Conservation (phyloP, 2,888 invertebrate genomes). For the Frankliniella fusca region DNA sequence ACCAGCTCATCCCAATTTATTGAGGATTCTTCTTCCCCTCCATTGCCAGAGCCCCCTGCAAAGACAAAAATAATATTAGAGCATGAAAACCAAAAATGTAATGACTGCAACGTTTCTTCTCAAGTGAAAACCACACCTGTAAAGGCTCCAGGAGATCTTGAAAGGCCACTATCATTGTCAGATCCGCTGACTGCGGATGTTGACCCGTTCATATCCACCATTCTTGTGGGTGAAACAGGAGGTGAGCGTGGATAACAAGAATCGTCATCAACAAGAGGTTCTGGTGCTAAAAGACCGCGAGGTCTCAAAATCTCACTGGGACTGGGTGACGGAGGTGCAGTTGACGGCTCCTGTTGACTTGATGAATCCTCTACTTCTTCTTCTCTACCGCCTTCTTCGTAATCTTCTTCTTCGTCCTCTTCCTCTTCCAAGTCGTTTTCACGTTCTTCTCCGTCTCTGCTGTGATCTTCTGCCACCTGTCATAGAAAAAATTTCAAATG, state of each 20-base stretch:
- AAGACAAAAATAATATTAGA: neutral
- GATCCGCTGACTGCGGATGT: neutral
- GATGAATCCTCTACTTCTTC: neutral
- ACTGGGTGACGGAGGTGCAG: neutral
- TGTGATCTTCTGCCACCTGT: neutral
- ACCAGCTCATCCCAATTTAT: neutral
- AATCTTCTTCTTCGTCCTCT: neutral
- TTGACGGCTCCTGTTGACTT: neutral
- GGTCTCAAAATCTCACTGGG: neutral
- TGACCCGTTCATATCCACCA: slow-evolving; percentile 14
- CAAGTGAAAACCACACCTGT: neutral
- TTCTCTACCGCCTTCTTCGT: neutral
- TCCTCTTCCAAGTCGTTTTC: neutral
- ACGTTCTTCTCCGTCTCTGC: neutral
- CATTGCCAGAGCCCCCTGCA: neutral
- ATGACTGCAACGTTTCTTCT: neutral
- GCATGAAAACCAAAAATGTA: neutral
- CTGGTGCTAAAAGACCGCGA: neutral
- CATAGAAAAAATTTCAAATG: neutral
- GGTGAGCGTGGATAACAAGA: neutral
- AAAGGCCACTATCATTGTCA: slow-evolving; percentile 9
- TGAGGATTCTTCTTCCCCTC: neutral
- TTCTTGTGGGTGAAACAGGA: neutral
- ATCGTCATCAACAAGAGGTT: neutral
- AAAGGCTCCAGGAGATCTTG: neutral